These are phyloP conservation scores for Perodicticus potto DNA, from an alignment of 2,797 vertebrate genomes.

Conservation along the genomic window DNA sequence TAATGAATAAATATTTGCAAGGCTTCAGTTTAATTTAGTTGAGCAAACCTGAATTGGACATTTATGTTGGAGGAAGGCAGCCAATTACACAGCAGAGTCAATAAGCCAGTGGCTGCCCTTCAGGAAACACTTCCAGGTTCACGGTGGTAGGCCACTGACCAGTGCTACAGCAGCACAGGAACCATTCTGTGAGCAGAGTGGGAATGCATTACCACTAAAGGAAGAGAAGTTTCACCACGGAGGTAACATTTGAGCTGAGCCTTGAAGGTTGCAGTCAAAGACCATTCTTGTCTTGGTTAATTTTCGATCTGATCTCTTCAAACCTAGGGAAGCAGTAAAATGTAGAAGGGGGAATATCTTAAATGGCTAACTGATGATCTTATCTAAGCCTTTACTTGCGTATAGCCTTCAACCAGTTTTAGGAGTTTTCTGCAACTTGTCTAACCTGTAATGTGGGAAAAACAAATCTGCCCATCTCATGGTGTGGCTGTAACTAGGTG, in stretches of 20 bases:
- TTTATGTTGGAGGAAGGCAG: not conserved
- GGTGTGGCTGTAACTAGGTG: not conserved
- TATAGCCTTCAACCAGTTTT: no score
- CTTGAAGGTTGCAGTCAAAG: not conserved
- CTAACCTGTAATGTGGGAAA: no score
- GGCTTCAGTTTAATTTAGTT: not conserved
- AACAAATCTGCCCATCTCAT: not conserved
- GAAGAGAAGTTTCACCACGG: not conserved
- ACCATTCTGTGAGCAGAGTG: not conserved
- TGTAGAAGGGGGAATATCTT: accelerated
- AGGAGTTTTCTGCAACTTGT: no score
- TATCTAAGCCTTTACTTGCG: no score
- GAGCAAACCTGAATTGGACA: not conserved
- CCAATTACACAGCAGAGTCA: not conserved
- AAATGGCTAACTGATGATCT: accelerated
- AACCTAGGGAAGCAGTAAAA: not conserved
- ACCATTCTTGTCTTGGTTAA: not conserved
- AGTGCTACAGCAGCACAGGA: not conserved
- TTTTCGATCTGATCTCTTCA: not conserved
- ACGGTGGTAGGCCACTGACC: not conserved
- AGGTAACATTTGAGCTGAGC: not conserved
- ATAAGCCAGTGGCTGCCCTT: not conserved
- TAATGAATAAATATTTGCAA: not conserved
- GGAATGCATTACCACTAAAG: accelerated
- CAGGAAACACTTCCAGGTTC: not conserved